Base-by-base conservation (phyloP, 2,888 invertebrate species). In the Sclerodermus sp. region DNA sequence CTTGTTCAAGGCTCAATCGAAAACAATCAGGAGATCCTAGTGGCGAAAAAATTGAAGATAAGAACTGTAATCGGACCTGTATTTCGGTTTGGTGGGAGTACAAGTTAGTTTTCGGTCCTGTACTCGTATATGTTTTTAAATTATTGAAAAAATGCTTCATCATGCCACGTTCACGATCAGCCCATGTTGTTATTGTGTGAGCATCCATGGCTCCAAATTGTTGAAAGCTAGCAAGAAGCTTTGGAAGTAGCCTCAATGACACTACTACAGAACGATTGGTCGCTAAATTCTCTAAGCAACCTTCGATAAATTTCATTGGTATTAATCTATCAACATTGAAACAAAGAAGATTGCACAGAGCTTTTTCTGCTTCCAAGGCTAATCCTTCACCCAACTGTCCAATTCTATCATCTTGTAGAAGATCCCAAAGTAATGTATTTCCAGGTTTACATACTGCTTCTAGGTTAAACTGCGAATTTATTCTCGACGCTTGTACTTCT, bases 221-320 rank as follows among this genome's bases (percentile, higher is more conserved):
- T 79, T 93, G 91, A 79, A 94, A 94, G 12, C 95, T 96, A 2
- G 91, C 91, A 67, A 96, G 86, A 41, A 96, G 78, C 77, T 96
- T 96, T 12, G 96, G 95, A 53, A 96, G 78, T 48, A 96, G 80
- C 47, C 95, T 84, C 57, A 96, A 80, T 2, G 95, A 94, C 1
- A 96, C 90, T 8, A 95, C 90, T 16, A 95, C 93, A 58, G 95
- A 94, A 73, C 89, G 87, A 79, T 95, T 93, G 62, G 87, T 87
- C 12, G 92, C 89, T 55, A 96, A 82, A 79, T 96, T 96, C 66
- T 93, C 90, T 40, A 96, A 82, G 69, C 95, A 95, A 8, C 95
- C 96, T 78, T 96, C 95, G 59, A 96, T 95, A 71, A 96, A 96
- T 79, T 95, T 94, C 80, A 93, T 93, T 48, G 93, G 84, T 58